Evolutionary conservation across 2,888 invertebrate species (phyloP).

Genomic region (Atethmia centrago): DNA sequence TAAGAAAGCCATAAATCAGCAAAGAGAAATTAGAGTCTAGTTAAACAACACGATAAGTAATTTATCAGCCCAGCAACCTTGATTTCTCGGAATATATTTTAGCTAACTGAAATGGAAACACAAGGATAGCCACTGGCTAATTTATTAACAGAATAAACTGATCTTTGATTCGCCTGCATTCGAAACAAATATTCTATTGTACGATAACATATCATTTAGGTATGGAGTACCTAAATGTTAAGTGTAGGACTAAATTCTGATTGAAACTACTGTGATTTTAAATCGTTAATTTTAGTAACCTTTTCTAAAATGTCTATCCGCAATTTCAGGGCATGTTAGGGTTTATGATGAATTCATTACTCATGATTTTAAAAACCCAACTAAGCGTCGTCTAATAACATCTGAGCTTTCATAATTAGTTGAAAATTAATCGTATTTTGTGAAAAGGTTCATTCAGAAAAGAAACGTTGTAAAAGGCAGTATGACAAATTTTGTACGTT

Average conservation of each 20-base stretch:
- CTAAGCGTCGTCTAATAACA: conserved; percentile 34
- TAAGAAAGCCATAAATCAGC: not conserved
- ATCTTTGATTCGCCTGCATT: conserved; percentile 24
- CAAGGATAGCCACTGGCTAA: conserved; percentile 40
- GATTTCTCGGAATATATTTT: conserved; percentile 26
- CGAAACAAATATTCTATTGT: conserved; percentile 45
- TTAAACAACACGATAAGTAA: conserved; percentile 13
- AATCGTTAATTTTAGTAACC: not conserved
- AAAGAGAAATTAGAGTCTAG: conserved; percentile 20
- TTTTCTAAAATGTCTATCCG: not conserved
- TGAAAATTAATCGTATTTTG: conserved; percentile 44
- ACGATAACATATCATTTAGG: conserved; percentile 30
- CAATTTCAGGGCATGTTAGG: not conserved
- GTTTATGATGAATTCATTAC: conserved; percentile 20
- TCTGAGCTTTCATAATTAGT: conserved; percentile 45
- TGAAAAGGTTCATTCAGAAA: conserved; percentile 25
- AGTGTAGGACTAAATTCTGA: not conserved
- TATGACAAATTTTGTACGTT: conserved; percentile 5
- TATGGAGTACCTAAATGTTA: no score
- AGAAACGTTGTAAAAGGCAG: conserved; percentile 6
- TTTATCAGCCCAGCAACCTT: conserved; percentile 2
- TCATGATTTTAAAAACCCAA: conserved; percentile 18
- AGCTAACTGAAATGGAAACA: conserved; percentile 28
- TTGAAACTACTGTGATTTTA: not conserved
- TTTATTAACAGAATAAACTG: conserved; percentile 46